Conservation (phyloP, 1,140 invertebrate species). For the Atta colombica region DNA sequence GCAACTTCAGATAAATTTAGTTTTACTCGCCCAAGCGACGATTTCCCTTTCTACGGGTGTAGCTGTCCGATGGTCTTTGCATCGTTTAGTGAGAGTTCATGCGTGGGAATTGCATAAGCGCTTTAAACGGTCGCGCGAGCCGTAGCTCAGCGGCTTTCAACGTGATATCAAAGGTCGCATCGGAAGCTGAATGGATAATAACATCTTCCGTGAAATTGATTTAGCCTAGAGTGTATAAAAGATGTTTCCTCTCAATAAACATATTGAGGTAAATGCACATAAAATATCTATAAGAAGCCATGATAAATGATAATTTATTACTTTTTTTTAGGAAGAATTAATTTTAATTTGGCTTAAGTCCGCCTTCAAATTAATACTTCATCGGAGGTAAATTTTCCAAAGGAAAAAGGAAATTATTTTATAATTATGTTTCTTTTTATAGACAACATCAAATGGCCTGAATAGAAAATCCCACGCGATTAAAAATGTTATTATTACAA, state of each 20-base stretch:
- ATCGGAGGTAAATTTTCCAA: too few relatives aligned
- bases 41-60: constrained; percentile 55
- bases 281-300: neutral
- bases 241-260: neutral
- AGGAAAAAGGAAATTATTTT: too few relatives aligned
- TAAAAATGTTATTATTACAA: too few relatives aligned
- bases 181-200: neutral
- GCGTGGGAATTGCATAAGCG: constrained; percentile 46
- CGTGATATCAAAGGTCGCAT: constrained; percentile 19
- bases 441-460: too few relatives aligned
- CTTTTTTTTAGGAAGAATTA: neutral
- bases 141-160: neutral
- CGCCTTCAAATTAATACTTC: too few relatives aligned
- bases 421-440: too few relatives aligned
- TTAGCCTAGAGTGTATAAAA: neutral
- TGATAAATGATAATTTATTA: neutral
- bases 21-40: constrained; percentile 8
- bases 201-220: constrained; percentile 18
- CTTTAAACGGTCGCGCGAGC: constrained; percentile 13
- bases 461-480: too few relatives aligned
- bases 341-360: neutral
- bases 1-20: constrained; percentile 48
- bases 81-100: constrained; percentile 44
- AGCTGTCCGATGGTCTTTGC: constrained; percentile 30
- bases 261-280: neutral